Base-by-base conservation (phyloP, 2,888 invertebrate species). In the Crioceris asparagi region DNA sequence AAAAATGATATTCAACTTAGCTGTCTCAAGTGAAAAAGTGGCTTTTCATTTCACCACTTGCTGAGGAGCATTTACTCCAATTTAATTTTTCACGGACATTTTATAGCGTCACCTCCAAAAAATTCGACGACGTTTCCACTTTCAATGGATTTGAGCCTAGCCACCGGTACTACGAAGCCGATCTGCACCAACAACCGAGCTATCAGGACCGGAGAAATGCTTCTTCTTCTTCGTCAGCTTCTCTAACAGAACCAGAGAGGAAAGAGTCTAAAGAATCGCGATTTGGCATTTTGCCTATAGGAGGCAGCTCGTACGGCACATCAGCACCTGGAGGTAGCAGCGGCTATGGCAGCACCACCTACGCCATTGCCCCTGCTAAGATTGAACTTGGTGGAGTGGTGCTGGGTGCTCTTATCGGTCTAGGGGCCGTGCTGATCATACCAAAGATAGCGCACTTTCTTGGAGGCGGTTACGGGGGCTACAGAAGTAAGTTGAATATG, bases 381-480 rank as follows among this genome's bases (percentile, higher is more conserved):
- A 75, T 87, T 35, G 87, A 87, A 53, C 67, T 87, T 1, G 87
- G 86, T 4, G 87, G 86, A 1, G 76, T 87, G 6, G 74, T 86
- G 5, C 65, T 87, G 16, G 87, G 87, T 1, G 83, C 85, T 2
- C 70, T 86, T 2, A 70, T 87, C 30, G 87, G 87, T 1, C 75
- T 87, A 33, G 86, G 86, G 10, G 83, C 84, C 1, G 77, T 87
- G 39, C 67, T 87, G 12, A 74, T 87, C 2, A 70, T 86, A 32
- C 87, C 87, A 0, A 87, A 87, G 62, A 61, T 87, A 26, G 72
- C 86, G 2, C 74, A 80, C 41, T 72, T 81, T 0, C 71, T 87
- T 39, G 76, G 79, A 0, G 71, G 73, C 7, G 68, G 67, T 21
- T 70, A 74, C 17, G 77, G 79, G 25, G 78, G 79, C 23, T 83